Evolutionary conservation across 2,113 vertebrate genomes (phyloP).

Genomic region (Mormyrus lacerda): DNA sequence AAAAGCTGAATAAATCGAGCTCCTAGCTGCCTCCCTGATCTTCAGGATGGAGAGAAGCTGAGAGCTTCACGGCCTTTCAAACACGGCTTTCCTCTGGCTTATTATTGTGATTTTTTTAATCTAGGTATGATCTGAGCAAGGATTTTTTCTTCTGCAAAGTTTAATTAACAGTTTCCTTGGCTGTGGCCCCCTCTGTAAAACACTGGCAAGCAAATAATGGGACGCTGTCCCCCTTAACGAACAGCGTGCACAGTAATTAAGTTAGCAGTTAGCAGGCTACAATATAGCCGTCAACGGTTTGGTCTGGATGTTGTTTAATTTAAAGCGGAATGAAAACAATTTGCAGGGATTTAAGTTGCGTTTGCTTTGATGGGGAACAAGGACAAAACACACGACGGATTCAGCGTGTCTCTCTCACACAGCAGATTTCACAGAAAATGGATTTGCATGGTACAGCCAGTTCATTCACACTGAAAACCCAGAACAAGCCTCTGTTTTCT

Average conservation of each 20-base stretch:
- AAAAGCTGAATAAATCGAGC: neutral
- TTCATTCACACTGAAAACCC: neutral
- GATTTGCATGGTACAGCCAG: neutral
- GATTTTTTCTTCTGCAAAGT: neutral
- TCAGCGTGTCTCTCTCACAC: neutral
- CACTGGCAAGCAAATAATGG: neutral
- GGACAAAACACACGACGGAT: neutral
- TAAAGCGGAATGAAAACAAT: slow-evolving; percentile 4
- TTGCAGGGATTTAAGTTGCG: neutral
- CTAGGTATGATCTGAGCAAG: neutral
- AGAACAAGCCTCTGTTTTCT: neutral
- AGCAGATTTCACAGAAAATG: neutral
- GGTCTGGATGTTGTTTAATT: slow-evolving; percentile 6
- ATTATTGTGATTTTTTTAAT: neutral
- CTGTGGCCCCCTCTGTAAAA: neutral
- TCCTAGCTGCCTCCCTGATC: neutral
- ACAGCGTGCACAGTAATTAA: neutral
- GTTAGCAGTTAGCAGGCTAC: neutral
- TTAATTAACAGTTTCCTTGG: neutral
- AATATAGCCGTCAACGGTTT: neutral
- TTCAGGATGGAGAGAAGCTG: neutral
- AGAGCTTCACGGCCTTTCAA: neutral
- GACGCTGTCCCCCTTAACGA: neutral
- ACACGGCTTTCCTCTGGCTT: neutral
- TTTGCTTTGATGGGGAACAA: neutral